These are phyloP conservation scores for Candidula unifasciata DNA, from an alignment of 2,888 invertebrate species.

Conservation along the genomic window DNA sequence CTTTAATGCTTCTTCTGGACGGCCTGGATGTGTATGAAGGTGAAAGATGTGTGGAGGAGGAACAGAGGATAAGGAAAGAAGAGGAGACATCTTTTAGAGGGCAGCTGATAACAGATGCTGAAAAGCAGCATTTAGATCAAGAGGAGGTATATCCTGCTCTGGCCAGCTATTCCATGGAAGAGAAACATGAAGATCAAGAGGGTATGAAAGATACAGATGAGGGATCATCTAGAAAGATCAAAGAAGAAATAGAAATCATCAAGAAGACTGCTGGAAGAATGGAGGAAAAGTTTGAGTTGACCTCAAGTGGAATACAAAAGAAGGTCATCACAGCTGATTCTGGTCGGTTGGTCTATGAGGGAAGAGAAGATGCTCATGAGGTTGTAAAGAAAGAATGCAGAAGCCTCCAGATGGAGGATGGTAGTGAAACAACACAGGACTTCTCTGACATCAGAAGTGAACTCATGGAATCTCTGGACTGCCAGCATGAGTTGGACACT, in stretches of 20 bases:
- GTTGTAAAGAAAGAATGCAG: constrained; percentile 11
- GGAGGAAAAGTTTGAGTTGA: constrained; percentile 54
- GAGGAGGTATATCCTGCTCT: background rate
- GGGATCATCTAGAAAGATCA: constrained; percentile 26
- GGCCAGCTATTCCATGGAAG: background rate
- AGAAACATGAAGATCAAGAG: background rate
- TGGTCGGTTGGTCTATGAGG: background rate
- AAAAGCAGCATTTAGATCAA: background rate
- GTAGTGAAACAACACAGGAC: constrained; percentile 40
- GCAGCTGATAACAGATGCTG: background rate
- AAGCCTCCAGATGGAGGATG: constrained; percentile 17
- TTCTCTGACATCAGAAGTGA: constrained; percentile 47
- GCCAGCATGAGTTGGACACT: constrained; percentile 18
- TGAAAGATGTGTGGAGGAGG: constrained; percentile 12
- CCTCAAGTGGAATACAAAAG: constrained; percentile 36
- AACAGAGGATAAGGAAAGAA: background rate
- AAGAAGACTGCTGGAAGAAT: constrained; percentile 28
- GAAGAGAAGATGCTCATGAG: background rate
- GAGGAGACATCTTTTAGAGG: background rate
- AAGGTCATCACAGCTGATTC: background rate
- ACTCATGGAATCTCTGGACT: constrained; percentile 36
- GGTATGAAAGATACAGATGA: constrained; percentile 5
- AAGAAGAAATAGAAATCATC: constrained; percentile 39
- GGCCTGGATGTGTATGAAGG: constrained; percentile 53
- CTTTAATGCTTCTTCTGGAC: constrained; percentile 60